A percentile compares a stretch with the other conserved stretches of the same genome.
These are phyloP conservation scores for Xiphophorus maculatus DNA, from an alignment of 2,113 vertebrate genomes.

Conservation along the genomic window DNA sequence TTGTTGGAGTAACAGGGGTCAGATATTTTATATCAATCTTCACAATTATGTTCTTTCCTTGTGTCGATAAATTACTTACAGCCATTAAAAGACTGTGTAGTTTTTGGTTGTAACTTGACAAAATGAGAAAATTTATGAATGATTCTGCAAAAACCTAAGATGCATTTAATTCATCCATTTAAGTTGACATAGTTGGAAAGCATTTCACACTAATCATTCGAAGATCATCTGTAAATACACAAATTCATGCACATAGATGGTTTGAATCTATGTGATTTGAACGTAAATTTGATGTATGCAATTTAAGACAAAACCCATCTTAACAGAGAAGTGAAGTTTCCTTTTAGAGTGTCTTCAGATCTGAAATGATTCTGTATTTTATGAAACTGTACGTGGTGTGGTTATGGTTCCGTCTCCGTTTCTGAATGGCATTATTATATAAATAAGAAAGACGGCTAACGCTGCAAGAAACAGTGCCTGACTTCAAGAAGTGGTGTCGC, in stretches of 20 bases:
- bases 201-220: background rate
- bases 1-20: too few relatives aligned
- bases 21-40: too few relatives aligned
- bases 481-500: conserved; percentile 11
- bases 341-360: background rate
- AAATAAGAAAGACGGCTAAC: background rate
- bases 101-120: background rate
- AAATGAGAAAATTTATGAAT: background rate
- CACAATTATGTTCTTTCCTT: background rate
- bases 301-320: background rate
- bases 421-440: background rate
- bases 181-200: background rate
- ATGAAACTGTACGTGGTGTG: background rate
- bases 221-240: conserved; percentile 8
- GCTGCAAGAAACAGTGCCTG: background rate
- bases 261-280: background rate
- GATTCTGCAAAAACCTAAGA: background rate
- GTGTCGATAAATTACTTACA: background rate
- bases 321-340: background rate
- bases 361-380: background rate
- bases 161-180: background rate
- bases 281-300: background rate
- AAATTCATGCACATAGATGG: background rate
- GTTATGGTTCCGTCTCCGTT: background rate
- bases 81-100: background rate